Conservation (phyloP, 2,797 vertebrate genomes). For the Anolis apletophallus region DNA sequence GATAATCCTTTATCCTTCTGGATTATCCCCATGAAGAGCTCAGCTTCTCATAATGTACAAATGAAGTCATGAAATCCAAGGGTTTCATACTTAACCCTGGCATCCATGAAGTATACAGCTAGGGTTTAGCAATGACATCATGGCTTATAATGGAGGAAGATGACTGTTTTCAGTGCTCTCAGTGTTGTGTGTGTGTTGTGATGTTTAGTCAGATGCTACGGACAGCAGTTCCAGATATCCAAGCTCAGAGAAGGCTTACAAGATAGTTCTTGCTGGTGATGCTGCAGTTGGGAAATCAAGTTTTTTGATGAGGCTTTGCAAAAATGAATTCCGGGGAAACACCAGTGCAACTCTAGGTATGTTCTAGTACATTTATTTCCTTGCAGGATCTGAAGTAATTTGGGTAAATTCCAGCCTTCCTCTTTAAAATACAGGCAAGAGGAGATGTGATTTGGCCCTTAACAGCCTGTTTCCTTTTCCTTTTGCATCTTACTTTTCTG, state of each 20-base stretch:
- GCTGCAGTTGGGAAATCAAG: slow-evolving; percentile 97
- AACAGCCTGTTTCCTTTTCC: background rate
- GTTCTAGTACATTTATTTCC: slow-evolving; percentile 37
- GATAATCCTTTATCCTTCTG: background rate
- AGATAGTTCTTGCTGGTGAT: slow-evolving; percentile 93
- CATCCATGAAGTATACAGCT: background rate
- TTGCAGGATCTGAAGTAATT: background rate
- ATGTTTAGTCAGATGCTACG: slow-evolving; percentile 75
- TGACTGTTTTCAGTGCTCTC: background rate
- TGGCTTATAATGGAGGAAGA: background rate
- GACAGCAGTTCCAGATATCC: slow-evolving; percentile 62
- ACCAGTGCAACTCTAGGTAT: slow-evolving; percentile 91
- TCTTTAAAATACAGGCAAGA: background rate
- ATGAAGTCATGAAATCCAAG: background rate
- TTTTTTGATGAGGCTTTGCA: slow-evolving; percentile 95
- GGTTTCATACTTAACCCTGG: background rate
- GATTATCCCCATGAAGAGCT: background rate
- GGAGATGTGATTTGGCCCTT: background rate
- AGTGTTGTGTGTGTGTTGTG: background rate
- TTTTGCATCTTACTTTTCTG: background rate
- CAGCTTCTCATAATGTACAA: background rate
- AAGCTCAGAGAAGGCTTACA: slow-evolving; percentile 89
- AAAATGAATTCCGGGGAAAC: slow-evolving; percentile 93
- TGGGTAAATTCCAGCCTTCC: background rate
- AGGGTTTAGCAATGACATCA: background rate